A percentile compares a stretch with the other conserved stretches of the same genome.
Evolutionary conservation across 2,113 vertebrate genomes (phyloP).

Genomic region (Silurus meridionalis): DNA sequence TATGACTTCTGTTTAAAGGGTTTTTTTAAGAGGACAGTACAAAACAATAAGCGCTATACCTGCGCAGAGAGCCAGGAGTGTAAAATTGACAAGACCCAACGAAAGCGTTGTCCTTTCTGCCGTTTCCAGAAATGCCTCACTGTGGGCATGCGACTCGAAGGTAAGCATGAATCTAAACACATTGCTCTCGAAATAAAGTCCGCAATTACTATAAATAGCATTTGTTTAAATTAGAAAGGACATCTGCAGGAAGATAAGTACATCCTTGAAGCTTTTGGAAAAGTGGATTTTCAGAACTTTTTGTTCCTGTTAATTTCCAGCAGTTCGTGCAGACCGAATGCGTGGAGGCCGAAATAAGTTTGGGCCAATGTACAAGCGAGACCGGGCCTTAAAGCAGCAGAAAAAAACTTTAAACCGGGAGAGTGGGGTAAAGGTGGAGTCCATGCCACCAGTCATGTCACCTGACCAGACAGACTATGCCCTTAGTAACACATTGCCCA

Average conservation of each 20-base stretch:
- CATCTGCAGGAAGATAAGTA: neutral
- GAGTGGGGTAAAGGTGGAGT: constrained; percentile 91
- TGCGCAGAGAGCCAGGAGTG: constrained; percentile 98
- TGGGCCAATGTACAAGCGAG: constrained; percentile 98
- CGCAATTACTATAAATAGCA: neutral
- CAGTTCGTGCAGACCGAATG: constrained; percentile 96
- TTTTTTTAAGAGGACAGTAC: constrained; percentile 97
- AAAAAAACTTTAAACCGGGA: constrained; percentile 97
- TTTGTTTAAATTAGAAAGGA: neutral
- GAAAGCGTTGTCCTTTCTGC: constrained; percentile 94
- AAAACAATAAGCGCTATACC: constrained; percentile 97
- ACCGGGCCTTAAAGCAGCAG: constrained; percentile 97
- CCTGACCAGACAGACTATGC: constrained; percentile 81
- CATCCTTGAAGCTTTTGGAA: neutral
- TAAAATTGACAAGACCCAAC: constrained; percentile 97
- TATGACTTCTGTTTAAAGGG: constrained; percentile 71
- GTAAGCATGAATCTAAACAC: constrained; percentile 64
- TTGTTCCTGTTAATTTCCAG: constrained; percentile 63
- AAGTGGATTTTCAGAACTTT: neutral
- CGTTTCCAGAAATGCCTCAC: constrained; percentile 97
- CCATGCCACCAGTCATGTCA: constrained; percentile 74
- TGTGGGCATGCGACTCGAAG: constrained; percentile 96
- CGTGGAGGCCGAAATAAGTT: constrained; percentile 97
- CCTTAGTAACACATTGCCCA: constrained; percentile 78
- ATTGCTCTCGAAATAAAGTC: neutral